Base-by-base conservation (phyloP, 2,797 vertebrate species). In the Moxostoma hubbsi region DNA sequence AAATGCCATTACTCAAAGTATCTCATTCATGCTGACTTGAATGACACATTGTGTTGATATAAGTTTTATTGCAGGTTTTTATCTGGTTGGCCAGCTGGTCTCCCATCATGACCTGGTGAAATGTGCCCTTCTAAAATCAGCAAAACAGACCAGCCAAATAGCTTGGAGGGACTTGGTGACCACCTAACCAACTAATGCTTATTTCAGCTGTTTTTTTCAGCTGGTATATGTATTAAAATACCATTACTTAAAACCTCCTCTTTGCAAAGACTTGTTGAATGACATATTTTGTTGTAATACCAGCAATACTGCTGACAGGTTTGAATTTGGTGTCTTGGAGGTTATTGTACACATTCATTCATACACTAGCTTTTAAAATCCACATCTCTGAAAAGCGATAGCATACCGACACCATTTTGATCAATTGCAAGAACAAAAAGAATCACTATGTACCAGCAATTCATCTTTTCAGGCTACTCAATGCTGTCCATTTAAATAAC, bases 401-500 rank as follows among this genome's bases (percentile, higher is more conserved):
- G 43, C 51, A 55, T 47, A 57, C 73, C 45, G 47, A 50, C 4
- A 15, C 58, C 10, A 0, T 9, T n/a, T 45, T 46, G 24, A 15
- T 49, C 2, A 5, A 4, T 18, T 70, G 9, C 49, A 68, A 46
- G 69, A 54, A n/a, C 54, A 69, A 49, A 58, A 49, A 81, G 43
- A 80, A 81, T 67, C 8, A n/a, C 54, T 50, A 59, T 9, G 12
- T 63, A 18, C 53, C 73, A 53, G 50, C 73, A 61, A 63, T 82
- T 49, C 57, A 49, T 82, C 71, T 65, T 74, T n/a, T n/a, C 16
- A 71, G 57, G 66, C 12, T 36, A 15, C 55, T 82, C 51, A 24
- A 57, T 80, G 24, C 53, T 9, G 51, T 82, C n/a, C 75, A 55
- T 57, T 75, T 84, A 75, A 76, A 84, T 84, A 85, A 84, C 73